Conservation (phyloP, 2,797 vertebrate species). For the Lutjanus argentimaculatus region DNA sequence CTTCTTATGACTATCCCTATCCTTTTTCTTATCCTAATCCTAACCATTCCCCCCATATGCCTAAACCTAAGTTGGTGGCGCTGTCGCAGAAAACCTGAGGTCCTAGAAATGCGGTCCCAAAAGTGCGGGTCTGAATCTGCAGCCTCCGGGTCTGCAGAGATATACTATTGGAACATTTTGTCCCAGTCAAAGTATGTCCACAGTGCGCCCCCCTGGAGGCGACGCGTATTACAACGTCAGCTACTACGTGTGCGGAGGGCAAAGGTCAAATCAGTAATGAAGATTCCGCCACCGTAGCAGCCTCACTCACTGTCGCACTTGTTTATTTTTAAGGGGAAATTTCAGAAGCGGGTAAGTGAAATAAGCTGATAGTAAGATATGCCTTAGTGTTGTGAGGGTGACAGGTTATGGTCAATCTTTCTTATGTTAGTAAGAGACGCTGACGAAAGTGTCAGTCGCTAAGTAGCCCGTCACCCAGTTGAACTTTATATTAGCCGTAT, state of each 20-base stretch:
- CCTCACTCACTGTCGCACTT: constrained; percentile 71
- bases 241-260: constrained; percentile 51
- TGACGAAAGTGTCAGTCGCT: constrained; percentile 28
- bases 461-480: constrained; percentile 49
- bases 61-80: no score
- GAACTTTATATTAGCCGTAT: constrained; percentile 73
- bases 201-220: constrained; percentile 38
- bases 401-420: neutral
- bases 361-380: neutral
- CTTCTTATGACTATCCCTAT: no score
- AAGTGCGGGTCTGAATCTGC: no score
- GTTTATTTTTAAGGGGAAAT: constrained; percentile 68
- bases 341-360: constrained; percentile 70
- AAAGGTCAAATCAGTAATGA: constrained; percentile 77
- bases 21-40: no score
- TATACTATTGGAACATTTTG: no score
- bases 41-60: no score
- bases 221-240: constrained; percentile 6
- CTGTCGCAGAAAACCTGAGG: no score
- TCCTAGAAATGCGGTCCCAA: no score
- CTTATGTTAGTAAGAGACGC: neutral
- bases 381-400: neutral
- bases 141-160: no score
- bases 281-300: constrained; percentile 71
- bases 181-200: neutral